Evolutionary conservation across 2,797 vertebrate genomes (phyloP).

Genomic region (Labeo calbasu): DNA sequence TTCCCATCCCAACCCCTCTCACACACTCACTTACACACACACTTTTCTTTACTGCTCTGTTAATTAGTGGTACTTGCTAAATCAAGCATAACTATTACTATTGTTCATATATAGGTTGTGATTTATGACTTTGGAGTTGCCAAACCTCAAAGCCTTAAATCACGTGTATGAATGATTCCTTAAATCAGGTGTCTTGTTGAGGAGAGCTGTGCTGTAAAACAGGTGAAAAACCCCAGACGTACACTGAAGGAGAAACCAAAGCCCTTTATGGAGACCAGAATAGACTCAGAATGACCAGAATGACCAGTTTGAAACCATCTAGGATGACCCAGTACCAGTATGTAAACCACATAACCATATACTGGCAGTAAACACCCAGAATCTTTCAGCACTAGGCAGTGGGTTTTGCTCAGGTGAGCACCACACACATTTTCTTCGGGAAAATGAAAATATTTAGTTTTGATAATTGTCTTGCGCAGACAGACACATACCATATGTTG

Average conservation of each 20-base stretch:
- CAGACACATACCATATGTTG: neutral
- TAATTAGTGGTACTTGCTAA: neutral
- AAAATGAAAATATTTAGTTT: neutral
- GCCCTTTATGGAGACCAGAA: neutral
- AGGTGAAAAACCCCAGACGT: neutral
- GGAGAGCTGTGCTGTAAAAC: neutral
- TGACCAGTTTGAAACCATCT: neutral
- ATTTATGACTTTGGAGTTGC: neutral
- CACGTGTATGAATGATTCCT: neutral
- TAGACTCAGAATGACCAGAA: too few relatives aligned
- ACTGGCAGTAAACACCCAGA: neutral
- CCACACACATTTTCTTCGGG: neutral
- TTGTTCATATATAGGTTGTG: neutral
- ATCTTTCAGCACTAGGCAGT: neutral
- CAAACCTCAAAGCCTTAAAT: neutral
- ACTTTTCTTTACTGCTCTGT: neutral
- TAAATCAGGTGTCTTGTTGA: neutral
- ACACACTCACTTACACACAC: conserved; percentile 8
- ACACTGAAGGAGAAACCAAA: neutral
- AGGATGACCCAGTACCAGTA: neutral
- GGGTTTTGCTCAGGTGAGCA: neutral
- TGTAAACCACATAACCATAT: neutral
- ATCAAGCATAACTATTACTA: neutral
- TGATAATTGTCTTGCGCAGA: conserved; percentile 4
- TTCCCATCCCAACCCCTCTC: conserved; percentile 16